Base-by-base conservation (phyloP, 64 coral and sea anemone species). In the Montipora sp. region DNA sequence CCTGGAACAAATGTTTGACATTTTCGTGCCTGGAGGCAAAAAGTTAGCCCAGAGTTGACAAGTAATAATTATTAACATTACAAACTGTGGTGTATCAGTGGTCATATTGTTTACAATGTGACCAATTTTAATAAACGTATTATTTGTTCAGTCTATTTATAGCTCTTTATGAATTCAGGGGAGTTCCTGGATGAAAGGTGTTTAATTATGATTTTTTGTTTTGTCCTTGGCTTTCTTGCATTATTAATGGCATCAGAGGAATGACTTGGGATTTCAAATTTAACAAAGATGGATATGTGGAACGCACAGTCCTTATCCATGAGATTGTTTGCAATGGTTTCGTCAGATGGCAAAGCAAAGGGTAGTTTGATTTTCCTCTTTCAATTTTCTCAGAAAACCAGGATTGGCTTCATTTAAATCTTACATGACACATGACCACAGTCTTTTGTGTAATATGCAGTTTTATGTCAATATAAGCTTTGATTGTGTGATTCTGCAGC, bases 241-340 rank as follows among this genome's bases (percentile, higher is more conserved):
- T 85, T 70, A 85, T 85, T 85, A 49, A 85, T 72, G 4, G 47
- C 46, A 85, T 8, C 19, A 85, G 65, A n/a, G 71, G 71, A 51
- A 50, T 85, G 61, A 48, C 43, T 85, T 85, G 65, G 43, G 66
- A 47, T 85, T 85, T 85, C 45, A 85, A 85, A 71, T 72, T 84
- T 13, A 48, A 48, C 81, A 23, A 72, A 85, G 65, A 72, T 72
- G 46, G 82, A 85, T 46, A 71, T 85, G 60, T 85, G 82, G 82
- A 85, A 73, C 71, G 65, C 82, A 47, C 82, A 85, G 65, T 85
- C 82, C 10, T 68, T 85, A 3, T 72, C 50, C 68, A 85, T 85
- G 82, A 70, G 82, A 16, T 72, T 85, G 70, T 85, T 85, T 23
- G 63, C 82, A 13, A 24, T 85, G 82, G 65, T 85, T 71, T 67